Evolutionary conservation across 1,140 invertebrate genomes (phyloP).

Genomic region (Oryctes rhinoceros): DNA sequence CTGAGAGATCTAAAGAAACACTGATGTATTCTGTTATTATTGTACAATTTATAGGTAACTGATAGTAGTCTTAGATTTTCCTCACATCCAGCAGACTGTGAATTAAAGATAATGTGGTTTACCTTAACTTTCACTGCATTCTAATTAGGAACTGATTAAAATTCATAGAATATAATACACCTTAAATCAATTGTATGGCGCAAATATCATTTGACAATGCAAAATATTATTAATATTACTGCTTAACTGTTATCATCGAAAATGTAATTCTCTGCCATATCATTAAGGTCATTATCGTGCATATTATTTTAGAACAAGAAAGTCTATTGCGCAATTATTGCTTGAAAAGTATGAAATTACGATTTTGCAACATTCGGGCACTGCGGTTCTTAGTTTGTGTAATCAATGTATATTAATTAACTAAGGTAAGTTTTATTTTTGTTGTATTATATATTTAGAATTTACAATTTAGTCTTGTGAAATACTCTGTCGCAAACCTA

Average conservation of each 20-base stretch:
- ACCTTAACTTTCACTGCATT: constrained; percentile 20
- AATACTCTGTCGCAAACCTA: background rate
- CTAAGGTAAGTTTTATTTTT: background rate
- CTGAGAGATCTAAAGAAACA: background rate
- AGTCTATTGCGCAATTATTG: constrained; percentile 14
- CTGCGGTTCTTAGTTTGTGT: constrained; percentile 8
- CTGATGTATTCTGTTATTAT: background rate
- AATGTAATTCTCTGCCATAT: no score
- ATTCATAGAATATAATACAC: background rate
- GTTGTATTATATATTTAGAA: constrained; percentile 21
- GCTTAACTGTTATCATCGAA: no score
- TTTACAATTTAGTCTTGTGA: background rate
- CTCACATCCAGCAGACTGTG: constrained; percentile 3
- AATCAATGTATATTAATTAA: background rate
- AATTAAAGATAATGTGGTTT: constrained; percentile 21
- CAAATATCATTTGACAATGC: no score
- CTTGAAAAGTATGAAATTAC: constrained; percentile 20
- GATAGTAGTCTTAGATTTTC: background rate
- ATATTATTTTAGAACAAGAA: constrained; percentile 9
- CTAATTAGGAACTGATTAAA: background rate
- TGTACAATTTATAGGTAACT: constrained; percentile 17
- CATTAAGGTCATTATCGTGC: constrained; percentile 7
- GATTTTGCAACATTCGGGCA: background rate
- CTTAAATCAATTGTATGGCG: background rate
- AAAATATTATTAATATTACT: no score